Conservation (phyloP, 2,113 vertebrate species). For the Vombatus ursinus region DNA sequence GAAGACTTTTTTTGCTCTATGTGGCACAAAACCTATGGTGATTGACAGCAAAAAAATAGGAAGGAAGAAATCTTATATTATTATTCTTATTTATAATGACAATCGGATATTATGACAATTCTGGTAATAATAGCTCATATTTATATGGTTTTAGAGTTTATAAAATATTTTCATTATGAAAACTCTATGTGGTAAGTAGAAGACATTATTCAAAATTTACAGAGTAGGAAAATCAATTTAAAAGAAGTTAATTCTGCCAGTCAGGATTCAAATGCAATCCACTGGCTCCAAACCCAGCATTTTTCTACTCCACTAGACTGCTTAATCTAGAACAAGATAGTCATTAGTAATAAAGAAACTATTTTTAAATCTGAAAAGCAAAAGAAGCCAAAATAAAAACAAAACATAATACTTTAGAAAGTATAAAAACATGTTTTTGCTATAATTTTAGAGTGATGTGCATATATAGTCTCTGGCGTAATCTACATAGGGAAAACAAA, state of each 20-base stretch:
- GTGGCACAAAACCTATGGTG: background rate
- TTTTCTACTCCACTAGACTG: background rate
- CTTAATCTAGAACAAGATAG: background rate
- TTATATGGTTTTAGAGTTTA: background rate
- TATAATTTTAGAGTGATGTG: background rate
- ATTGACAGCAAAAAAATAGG: background rate
- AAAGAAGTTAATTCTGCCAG: background rate
- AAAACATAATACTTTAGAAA: background rate
- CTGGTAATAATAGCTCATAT: background rate
- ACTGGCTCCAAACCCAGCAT: background rate
- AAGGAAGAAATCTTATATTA: background rate
- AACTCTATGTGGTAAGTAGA: background rate
- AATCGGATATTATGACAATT: background rate
- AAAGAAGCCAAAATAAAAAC: background rate
- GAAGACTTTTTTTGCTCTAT: background rate
- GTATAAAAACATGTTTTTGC: background rate
- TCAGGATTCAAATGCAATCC: background rate
- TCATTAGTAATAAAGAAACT: background rate
- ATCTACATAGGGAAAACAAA: background rate
- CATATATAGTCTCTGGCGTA: background rate
- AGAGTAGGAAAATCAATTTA: background rate
- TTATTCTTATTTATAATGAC: background rate
- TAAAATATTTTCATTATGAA: background rate
- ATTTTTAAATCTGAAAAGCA: background rate
- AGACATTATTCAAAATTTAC: background rate